These are phyloP conservation scores for Gallinago jamesoni DNA, from an alignment of 2,113 vertebrate genomes.

Conservation along the genomic window DNA sequence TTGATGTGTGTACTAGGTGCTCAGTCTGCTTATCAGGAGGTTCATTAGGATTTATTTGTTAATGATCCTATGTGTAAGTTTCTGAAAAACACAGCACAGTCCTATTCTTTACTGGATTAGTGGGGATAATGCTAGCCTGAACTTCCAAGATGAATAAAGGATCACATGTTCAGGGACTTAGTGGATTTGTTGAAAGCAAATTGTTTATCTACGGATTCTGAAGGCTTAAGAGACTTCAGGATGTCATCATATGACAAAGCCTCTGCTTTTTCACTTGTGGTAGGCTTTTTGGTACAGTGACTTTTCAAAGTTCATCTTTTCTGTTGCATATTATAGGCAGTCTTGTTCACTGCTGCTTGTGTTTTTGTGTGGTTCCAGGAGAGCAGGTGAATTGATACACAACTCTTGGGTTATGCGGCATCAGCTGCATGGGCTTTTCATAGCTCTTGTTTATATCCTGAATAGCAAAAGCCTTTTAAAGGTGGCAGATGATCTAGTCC, in stretches of 20 bases:
- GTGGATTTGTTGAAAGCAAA: background rate
- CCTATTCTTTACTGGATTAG: background rate
- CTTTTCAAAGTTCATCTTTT: background rate
- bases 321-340: background rate
- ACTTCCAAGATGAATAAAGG: background rate
- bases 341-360: background rate
- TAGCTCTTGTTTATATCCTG: background rate
- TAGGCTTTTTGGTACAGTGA: background rate
- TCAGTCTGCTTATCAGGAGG: background rate
- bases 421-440: background rate
- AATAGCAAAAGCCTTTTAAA: background rate
- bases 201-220: background rate
- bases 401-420: background rate
- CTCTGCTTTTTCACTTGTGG: background rate
- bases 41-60: background rate
- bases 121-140: background rate
- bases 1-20: background rate
- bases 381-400: background rate
- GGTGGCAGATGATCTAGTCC: background rate
- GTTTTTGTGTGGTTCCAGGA: background rate
- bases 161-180: background rate
- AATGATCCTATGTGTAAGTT: background rate
- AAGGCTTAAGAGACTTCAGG: background rate
- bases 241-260: background rate
- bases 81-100: background rate